Evolutionary conservation across 2,797 vertebrate genomes (phyloP), one percentile per base, ranked within the genome.

Genomic region (Danio albolineatus): DNA sequence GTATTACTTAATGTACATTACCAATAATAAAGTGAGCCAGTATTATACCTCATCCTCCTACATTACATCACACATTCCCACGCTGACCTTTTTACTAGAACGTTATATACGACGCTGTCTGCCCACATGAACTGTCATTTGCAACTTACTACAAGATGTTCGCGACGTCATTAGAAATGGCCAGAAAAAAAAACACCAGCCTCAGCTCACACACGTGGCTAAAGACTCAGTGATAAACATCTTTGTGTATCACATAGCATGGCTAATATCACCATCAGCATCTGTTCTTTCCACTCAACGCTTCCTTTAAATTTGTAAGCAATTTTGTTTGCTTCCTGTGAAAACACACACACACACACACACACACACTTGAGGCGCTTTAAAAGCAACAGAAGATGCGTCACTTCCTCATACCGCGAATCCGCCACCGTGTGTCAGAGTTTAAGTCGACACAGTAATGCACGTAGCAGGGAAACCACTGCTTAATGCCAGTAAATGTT

Each of bases 401-500:
- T 57, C 16, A 76, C 21, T 48, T 83, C 76, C 70, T 83, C 48
- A 59, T 72, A 83, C 71, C 12, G 0, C 9, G 28, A 1, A 73
- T 4, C 43, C 5, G 16, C 2, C 28, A n/a, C 4, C 7, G 0
- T 44, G 5, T 64, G 1, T 1, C 44, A 21, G 78, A 81, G 5
- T 38, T 73, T 83, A 77, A 86, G n/a, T 60, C 8, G 21, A 10
- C n/a, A 59, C 14, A 57, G 4, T 36, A 10, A 66, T 36, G 16
- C 61, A 49, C 5, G 6, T 19, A 44, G 19, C 10, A 44, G 10
- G 90, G 90, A 89, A 92, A 93, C 89, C 88, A 88, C 91, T 38
- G 56, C 1, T 9, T 46, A 0, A 16, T 86, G 76, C 43, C 78
- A 43, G 85, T 86, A 90, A 91, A 54, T 90, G 87, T 73, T 80